Evolutionary conservation across 2,888 invertebrate genomes (phyloP).

Genomic region (Aethes cnicana): DNA sequence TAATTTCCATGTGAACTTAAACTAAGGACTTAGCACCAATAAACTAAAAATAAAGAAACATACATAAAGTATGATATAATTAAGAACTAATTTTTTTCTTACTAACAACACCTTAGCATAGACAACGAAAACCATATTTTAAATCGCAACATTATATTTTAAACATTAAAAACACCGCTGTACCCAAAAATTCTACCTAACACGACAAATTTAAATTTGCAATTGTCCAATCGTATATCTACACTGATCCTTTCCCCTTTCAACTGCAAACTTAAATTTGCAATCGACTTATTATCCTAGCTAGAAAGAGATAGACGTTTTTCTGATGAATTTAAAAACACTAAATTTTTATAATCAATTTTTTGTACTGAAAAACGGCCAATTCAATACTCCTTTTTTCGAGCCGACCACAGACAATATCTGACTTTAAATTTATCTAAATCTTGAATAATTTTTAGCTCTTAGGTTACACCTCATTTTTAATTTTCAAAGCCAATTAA

Average conservation of each 20-base stretch:
- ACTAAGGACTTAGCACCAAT: slow-evolving; percentile 27
- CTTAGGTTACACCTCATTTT: too few species aligned
- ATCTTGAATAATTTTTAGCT: too few species aligned
- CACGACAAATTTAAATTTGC: neutral
- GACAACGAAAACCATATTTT: slow-evolving; percentile 27
- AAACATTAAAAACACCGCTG: slow-evolving; percentile 27
- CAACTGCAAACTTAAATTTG: slow-evolving; percentile 37
- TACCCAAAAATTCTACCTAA: slow-evolving; percentile 29
- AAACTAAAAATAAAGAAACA: slow-evolving; percentile 21
- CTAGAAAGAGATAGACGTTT: slow-evolving; percentile 45
- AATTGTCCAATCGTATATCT: neutral
- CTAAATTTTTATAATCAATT: slow-evolving; percentile 54
- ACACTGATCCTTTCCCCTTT: too few species aligned
- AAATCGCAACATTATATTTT: slow-evolving; percentile 25
- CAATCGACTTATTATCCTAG: slow-evolving; percentile 40
- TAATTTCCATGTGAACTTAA: neutral
- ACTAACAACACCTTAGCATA: slow-evolving; percentile 30
- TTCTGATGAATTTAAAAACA: slow-evolving; percentile 38
- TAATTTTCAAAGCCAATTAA: too few species aligned
- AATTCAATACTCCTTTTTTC: slow-evolving; percentile 43
- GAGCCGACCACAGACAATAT: slow-evolving; percentile 34
- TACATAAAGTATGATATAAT: slow-evolving; percentile 29
- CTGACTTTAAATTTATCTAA: too few species aligned
- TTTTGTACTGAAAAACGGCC: slow-evolving; percentile 77
- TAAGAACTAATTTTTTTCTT: slow-evolving; percentile 18